Base-by-base conservation (phyloP, 2,888 invertebrate species). In the Drosophila algonquin region DNA sequence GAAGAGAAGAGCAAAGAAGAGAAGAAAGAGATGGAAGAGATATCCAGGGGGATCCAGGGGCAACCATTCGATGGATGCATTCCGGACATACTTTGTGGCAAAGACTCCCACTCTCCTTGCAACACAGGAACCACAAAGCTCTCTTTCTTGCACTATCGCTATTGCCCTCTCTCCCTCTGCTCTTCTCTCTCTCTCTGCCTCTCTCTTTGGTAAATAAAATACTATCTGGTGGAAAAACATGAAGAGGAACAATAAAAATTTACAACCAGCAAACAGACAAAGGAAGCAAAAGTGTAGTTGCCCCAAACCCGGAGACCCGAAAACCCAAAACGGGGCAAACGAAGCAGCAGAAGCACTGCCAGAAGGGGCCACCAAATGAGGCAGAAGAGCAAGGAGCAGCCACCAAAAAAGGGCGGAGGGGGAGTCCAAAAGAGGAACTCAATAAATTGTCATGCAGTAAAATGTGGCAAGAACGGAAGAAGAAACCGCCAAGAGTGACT, bases 381-480 rank as follows among this genome's bases (percentile, higher is more conserved):
- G n/a, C 21, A 32, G 21, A 9, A 47, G 21, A 10, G 21, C 21
- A 21, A 21, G 45, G 24, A 40, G 27, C 27, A 12, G 21, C 30
- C 45, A 47, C 30, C 30, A 30, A 30, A 27, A 68, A n/a, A n/a
- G 10, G 46, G 45, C 40, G 51, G 27, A 59, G 57, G 27, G 70
- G 80, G 47, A 67, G 14, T 4, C 14, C 35, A 65, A 61, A 76
- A 81, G 79, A 73, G 72, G 85, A 86, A 86, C 89, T 86, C 85
- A 86, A 86, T 89, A 86, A 86, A 86, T 86, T 87, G 87, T 89
- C 89, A 89, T 89, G 89, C 89, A 85, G 84, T 88, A 89, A 89
- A 87, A 85, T 85, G 89, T 81, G 73, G 32, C 27, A 53, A 24
- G 21, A 18, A 48, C 52, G 65, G 52, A 69, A 69, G 77, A 72